Conservation (phyloP, 2,113 vertebrate species). For the Leucosticte australis region DNA sequence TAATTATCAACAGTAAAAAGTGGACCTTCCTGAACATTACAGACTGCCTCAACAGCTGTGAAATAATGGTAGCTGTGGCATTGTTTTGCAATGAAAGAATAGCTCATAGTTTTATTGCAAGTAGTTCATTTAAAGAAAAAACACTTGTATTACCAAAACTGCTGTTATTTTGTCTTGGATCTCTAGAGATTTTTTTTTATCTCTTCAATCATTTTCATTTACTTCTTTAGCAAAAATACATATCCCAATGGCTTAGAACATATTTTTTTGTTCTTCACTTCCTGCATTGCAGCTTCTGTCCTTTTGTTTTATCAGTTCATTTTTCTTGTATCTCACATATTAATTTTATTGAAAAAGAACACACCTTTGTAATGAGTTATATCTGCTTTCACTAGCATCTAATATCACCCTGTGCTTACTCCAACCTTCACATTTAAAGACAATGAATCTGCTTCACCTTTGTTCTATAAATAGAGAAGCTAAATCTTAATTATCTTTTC, state of each 20-base stretch:
- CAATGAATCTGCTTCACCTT: constrained; percentile 64
- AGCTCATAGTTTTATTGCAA: neutral
- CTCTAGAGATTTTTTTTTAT: neutral
- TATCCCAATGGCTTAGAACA: neutral
- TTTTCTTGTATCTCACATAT: neutral
- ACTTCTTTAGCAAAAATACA: neutral
- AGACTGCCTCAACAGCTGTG: neutral
- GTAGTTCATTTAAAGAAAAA: neutral
- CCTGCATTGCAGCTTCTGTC: neutral
- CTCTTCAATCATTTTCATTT: constrained; percentile 23
- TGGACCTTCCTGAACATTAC: neutral
- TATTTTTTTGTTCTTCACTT: constrained; percentile 18
- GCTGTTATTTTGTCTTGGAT: constrained; percentile 1
- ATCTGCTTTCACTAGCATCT: constrained; percentile 17
- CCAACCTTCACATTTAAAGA: constrained; percentile 53
- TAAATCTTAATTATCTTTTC: constrained; percentile 68
- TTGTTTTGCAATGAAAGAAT: neutral
- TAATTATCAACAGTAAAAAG: constrained; percentile 2
- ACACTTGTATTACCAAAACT: neutral
- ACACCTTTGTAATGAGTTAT: neutral
- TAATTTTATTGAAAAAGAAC: neutral
- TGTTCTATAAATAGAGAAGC: constrained; percentile 68
- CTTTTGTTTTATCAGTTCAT: neutral
- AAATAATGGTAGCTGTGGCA: neutral
- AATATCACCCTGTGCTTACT: constrained; percentile 10